Conservation (phyloP, 2,888 invertebrate genomes). For the Drosophila birchii region DNA sequence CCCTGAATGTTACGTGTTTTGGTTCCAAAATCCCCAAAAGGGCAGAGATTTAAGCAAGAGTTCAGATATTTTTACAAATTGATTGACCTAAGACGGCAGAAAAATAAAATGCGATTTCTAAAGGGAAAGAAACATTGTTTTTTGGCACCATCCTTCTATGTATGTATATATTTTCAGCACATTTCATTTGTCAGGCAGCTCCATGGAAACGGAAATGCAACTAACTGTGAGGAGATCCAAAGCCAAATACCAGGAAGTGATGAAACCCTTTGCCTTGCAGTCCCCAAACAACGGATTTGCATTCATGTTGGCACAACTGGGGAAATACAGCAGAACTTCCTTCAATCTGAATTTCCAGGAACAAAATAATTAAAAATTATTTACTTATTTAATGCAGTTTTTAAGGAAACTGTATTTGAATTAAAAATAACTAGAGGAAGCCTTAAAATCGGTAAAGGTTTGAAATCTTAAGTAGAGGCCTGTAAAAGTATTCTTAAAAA, state of each 20-base stretch:
- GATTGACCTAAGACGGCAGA: constrained; percentile 16
- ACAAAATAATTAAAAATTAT: neutral
- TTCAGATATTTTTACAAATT: constrained; percentile 59
- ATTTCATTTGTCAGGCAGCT: neutral
- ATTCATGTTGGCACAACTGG: neutral
- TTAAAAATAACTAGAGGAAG: neutral
- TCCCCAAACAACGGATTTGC: neutral
- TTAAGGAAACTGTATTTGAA: neutral
- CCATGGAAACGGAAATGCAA: constrained; percentile 8
- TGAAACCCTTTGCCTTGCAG: neutral
- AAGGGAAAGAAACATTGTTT: constrained; percentile 12
- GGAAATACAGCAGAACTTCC: neutral
- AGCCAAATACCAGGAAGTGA: constrained; percentile 3
- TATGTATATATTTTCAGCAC: neutral
- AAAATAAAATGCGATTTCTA: constrained; percentile 24
- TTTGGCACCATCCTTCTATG: neutral
- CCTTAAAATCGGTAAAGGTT: too few relatives aligned
- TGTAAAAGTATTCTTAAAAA: too few relatives aligned
- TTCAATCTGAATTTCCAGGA: neutral
- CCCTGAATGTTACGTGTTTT: constrained; percentile 1
- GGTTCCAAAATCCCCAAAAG: neutral
- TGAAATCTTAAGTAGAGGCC: neutral
- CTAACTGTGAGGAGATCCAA: neutral
- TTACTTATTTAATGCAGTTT: neutral
- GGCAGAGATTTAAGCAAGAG: constrained; percentile 17